A percentile compares a stretch with the other conserved stretches of the same genome.
These are phyloP conservation scores for Saguinus oedipus DNA, from an alignment of 2,797 vertebrate genomes.

Conservation along the genomic window DNA sequence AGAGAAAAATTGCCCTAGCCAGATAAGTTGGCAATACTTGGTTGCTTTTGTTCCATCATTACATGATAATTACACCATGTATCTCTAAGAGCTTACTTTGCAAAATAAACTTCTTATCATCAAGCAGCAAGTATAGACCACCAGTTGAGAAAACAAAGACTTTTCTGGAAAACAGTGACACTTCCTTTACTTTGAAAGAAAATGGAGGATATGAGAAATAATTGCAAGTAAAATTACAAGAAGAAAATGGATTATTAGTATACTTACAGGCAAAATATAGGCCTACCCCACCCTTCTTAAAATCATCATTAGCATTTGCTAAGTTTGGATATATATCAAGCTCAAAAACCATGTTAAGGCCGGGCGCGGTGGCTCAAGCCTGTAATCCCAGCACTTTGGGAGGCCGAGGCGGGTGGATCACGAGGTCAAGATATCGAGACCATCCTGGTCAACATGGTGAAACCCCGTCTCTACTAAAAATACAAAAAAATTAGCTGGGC, in stretches of 20 bases:
- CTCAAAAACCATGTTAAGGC: neutral
- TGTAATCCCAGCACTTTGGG: too few relatives aligned
- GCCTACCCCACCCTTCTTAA: neutral
- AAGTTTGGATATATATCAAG: neutral
- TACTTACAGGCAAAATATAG: neutral
- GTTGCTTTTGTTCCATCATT: conserved; percentile 30
- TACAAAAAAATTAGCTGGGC: too few relatives aligned
- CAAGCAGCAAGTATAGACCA: neutral
- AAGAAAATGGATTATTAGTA: neutral
- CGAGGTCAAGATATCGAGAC: too few relatives aligned
- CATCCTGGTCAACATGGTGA: too few relatives aligned
- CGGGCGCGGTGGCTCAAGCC: too few relatives aligned
- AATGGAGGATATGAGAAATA: neutral
- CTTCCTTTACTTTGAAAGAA: conserved; percentile 25
- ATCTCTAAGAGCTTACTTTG: conserved; percentile 34
- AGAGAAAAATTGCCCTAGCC: conserved; percentile 37
- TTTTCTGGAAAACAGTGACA: neutral
- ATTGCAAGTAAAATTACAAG: neutral
- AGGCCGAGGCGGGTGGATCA: too few relatives aligned
- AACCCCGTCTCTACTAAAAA: too few relatives aligned
- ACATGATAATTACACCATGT: neutral
- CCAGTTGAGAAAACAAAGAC: fast-evolving
- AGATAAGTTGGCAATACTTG: neutral
- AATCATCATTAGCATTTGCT: neutral
- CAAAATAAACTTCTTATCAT: conserved; percentile 39